Conservation (phyloP, 2,797 vertebrate species). For the Ptychobarbus kaznakovi region DNA sequence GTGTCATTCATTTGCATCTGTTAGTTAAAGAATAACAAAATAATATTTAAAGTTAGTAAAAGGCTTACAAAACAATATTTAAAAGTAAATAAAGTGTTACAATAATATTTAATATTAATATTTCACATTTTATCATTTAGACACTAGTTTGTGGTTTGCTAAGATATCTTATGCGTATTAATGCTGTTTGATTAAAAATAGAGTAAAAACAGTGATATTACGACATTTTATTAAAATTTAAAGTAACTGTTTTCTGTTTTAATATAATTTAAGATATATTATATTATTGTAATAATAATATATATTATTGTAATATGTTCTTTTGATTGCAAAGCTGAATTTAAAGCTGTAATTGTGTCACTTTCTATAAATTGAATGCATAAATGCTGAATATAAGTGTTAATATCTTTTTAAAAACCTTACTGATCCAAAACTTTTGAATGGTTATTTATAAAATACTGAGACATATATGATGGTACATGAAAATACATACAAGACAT, state of each 20-base stretch:
- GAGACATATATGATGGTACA: not conserved
- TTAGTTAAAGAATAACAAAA: not conserved
- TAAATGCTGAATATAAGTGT: not conserved
- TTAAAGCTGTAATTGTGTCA: not conserved
- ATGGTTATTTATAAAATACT: not conserved
- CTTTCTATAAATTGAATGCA: not conserved
- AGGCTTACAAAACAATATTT: conserved; percentile 1
- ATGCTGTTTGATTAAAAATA: not conserved
- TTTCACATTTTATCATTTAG: not conserved
- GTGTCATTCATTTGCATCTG: not conserved
- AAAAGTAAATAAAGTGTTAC: not conserved
- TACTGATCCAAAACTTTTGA: not conserved
- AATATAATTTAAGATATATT: not conserved
- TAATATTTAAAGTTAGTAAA: not conserved
- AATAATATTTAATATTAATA: not conserved
- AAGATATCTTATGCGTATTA: not conserved
- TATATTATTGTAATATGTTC: not conserved
- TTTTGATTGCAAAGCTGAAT: not conserved
- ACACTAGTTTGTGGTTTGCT: not conserved
- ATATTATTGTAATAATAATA: too few relatives aligned
- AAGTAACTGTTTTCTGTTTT: not conserved
- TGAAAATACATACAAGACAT: not conserved
- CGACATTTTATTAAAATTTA: not conserved
- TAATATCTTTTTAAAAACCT: not conserved
- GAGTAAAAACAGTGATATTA: not conserved